Evolutionary conservation across 2,888 invertebrate genomes (phyloP).

Genomic region (Diadegma fenestrale): DNA sequence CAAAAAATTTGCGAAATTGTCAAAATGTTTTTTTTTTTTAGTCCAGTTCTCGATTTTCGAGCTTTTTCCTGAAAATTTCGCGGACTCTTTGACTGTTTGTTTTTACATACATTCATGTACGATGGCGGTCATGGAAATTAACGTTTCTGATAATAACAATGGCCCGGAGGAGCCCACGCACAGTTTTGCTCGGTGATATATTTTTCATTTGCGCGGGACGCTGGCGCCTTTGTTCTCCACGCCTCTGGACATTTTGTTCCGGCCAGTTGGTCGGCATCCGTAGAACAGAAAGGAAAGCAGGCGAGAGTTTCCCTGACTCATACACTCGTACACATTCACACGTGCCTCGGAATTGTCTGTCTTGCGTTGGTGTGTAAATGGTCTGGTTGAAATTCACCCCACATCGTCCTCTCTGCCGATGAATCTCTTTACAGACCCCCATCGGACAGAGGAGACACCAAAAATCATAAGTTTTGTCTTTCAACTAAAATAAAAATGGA

Average conservation of each 20-base stretch:
- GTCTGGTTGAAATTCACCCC: slow-evolving; percentile 8
- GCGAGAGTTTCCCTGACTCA: slow-evolving; percentile 28
- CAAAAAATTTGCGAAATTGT: too few relatives aligned
- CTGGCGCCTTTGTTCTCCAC: slow-evolving; percentile 59
- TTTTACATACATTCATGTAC: not conserved
- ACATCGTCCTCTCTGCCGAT: slow-evolving; percentile 1
- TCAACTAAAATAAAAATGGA: slow-evolving; percentile 42
- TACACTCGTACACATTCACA: not conserved
- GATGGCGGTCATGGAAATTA: slow-evolving; percentile 58
- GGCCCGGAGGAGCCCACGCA: slow-evolving; percentile 18
- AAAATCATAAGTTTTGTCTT: slow-evolving; percentile 63
- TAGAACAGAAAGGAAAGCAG: slow-evolving; percentile 69
- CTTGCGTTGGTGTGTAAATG: not conserved
- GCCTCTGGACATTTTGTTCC: slow-evolving; percentile 76
- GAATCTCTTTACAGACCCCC: not conserved
- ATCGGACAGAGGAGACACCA: slow-evolving; percentile 46
- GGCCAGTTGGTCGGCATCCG: slow-evolving; percentile 77
- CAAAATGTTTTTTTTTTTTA: not conserved
- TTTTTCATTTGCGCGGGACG: slow-evolving; percentile 74
- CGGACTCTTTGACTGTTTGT: not conserved
- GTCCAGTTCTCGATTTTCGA: slow-evolving; percentile 34
- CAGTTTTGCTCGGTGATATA: slow-evolving; percentile 72
- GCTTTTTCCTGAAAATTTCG: slow-evolving; percentile 7
- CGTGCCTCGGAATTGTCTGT: slow-evolving; percentile 4
- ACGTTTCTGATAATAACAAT: slow-evolving; percentile 61